Evolutionary conservation across 2,113 vertebrate species (phyloP), one percentile per base, ranked within the genome.

Genomic region (Regulus satrapa): DNA sequence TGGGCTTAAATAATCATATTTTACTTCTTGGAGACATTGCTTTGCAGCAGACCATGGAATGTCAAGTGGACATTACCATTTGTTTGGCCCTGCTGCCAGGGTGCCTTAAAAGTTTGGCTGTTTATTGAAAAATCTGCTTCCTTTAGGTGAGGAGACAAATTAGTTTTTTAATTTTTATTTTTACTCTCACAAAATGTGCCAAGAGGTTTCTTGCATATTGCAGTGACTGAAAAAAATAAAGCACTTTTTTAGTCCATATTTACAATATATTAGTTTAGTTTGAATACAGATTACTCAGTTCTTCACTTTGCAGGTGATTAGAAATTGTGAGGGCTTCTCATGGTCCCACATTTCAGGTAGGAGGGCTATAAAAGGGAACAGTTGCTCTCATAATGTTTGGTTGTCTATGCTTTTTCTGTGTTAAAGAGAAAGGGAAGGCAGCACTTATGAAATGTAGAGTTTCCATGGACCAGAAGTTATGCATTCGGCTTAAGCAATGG

Each of bases 1-100:
- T 93, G 75, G 79, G 63, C 71, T 93, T 82, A 88, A 95, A 93
- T 89, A 76, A 95, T 73, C 8, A 2, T 67, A 74, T 94, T 92
- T 94, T 83, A 73, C 63, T 88, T 94, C 67, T 94, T 80, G 55
- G 55, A 91, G 83, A 40, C 28, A 4, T 51, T 82, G 68, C 63
- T 84, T 94, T 94, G 81, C 75, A 88, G 75, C 92, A 90, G 91
- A 88, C 75, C 38, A 4, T 58, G 75, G 78, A 76, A 69, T 62
- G 85, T 62, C 82, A 86, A 77, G 94, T 93, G 91, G 91, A 63
- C 5, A 1, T 77, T 90, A 90, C 43, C 58, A 43, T 90, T 86
- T 73, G 28, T 93, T 94, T 89, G 85, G 85, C 58, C 67, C 41
- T 7, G 46, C 72, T 94, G 79, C 67, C 86, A 54, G 26, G 71